These are phyloP conservation scores for Sceloporus tristichus DNA, from an alignment of 2,113 vertebrate genomes.

Conservation along the genomic window DNA sequence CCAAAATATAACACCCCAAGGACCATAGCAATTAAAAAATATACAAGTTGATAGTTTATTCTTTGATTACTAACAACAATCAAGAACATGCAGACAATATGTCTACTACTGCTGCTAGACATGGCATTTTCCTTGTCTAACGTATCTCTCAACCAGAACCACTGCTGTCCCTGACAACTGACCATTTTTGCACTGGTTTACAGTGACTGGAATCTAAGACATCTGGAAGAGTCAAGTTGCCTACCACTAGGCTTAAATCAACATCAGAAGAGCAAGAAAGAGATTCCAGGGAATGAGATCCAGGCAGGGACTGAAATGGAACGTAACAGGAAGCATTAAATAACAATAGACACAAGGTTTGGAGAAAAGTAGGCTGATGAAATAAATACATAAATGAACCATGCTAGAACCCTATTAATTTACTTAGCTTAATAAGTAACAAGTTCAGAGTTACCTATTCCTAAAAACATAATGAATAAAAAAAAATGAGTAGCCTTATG, in stretches of 20 bases:
- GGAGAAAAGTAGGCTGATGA: neutral
- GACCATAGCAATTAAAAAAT: neutral
- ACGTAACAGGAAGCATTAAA: neutral
- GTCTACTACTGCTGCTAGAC: neutral
- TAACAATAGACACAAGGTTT: neutral
- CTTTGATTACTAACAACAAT: neutral
- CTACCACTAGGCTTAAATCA: slow-evolving; percentile 3
- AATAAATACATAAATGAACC: neutral
- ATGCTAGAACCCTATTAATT: neutral
- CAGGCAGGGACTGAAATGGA: neutral
- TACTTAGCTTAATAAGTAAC: neutral
- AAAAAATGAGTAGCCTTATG: too few relatives aligned
- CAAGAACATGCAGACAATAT: neutral
- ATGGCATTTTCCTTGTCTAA: neutral
- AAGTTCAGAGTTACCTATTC: neutral
- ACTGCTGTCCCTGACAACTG: too few relatives aligned
- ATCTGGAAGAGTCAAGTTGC: too few relatives aligned
- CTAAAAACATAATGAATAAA: neutral
- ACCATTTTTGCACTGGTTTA: too few relatives aligned
- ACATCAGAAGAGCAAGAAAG: neutral
- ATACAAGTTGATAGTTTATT: neutral
- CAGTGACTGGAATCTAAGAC: too few relatives aligned
- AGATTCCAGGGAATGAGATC: neutral
- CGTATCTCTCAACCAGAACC: too few relatives aligned
- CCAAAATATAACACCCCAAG: neutral